Evolutionary conservation across 2,113 vertebrate species (phyloP).

Genomic region (Microtus ochrogaster): DNA sequence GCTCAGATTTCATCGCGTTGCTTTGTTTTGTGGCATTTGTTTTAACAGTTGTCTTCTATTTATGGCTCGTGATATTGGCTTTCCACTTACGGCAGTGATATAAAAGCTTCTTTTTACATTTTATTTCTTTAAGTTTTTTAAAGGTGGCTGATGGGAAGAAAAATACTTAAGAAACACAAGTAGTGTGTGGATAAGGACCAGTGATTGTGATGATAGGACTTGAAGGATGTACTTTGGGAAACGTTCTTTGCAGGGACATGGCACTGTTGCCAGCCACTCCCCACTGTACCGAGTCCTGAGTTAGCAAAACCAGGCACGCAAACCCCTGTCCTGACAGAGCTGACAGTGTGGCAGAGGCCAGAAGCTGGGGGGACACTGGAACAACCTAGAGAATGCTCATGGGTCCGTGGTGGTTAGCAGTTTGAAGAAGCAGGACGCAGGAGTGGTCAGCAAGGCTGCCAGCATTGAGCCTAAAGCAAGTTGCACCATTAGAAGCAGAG

Average conservation of each 20-base stretch:
- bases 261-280: neutral
- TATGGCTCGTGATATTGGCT: slow-evolving; percentile 82
- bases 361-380: neutral
- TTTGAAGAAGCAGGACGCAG: neutral
- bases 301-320: neutral
- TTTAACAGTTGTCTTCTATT: slow-evolving; percentile 84
- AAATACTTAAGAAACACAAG: slow-evolving; percentile 54
- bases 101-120: slow-evolving; percentile 77
- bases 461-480: fast-evolving
- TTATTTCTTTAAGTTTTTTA: slow-evolving; percentile 70
- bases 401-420: neutral
- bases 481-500: neutral
- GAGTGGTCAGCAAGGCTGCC: fast-evolving
- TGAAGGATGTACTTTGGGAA: neutral
- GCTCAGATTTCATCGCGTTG: slow-evolving; percentile 61
- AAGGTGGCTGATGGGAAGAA: slow-evolving; percentile 64
- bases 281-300: fast-evolving
- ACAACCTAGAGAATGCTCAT: fast-evolving
- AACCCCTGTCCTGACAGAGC: neutral
- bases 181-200: neutral
- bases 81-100: slow-evolving; percentile 79
- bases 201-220: neutral
- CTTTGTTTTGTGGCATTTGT: slow-evolving; percentile 82
- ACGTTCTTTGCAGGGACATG: fast-evolving
- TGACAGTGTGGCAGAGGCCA: neutral